Base-by-base conservation (phyloP, 2,888 invertebrate genomes). In the Sarcophaga rosellei region DNA sequence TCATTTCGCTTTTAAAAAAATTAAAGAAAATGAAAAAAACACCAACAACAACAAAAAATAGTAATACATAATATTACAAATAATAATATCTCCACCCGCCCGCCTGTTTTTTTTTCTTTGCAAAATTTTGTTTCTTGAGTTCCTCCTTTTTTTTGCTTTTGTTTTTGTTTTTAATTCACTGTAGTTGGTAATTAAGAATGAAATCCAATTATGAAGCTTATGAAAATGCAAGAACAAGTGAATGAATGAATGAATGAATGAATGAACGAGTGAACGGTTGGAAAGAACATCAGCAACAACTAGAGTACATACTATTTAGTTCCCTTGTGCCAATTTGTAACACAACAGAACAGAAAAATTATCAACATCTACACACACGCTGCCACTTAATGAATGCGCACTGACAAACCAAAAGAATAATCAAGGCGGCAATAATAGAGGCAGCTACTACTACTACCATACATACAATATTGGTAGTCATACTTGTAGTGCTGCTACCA, bases 191-290 rank as follows among this genome's bases (percentile, higher is more conserved):
- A 91, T 91, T 91, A 91, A 91, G 90, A 90, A 90, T 89, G 90
- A 90, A 91, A 91, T 91, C 91, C 92, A 91, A 91, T 91, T 91
- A 91, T 91, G 90, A 89, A 90, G 91, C 90, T 91, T 91, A 91
- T 91, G 86, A 89, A 89, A 90, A 88, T 87, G 87, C 62, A 81
- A 83, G 69, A 84, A 80, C 66, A 65, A 63, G 57, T 53, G 63
- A 75, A 69, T n/a, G 45, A 59, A 77, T 4, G n/a, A n/a, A n/a
- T 10, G 53, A 57, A 63, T 25, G 53, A 69, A 35, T 12, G 53
- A 76, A 53, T 44, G 20, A 53, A 25, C 25, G 53, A 57, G 53
- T 25, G 53, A 69, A 35, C 15, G n/a, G 61, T 68, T 53, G 35
- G 17, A 53, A 79, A 57, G 1, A 72, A 59, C 61, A 72, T 44